phyloP scores from a whole-genome alignment of 2,797 vertebrate genomes.

The Chiloscyllium punctatum region DNA sequence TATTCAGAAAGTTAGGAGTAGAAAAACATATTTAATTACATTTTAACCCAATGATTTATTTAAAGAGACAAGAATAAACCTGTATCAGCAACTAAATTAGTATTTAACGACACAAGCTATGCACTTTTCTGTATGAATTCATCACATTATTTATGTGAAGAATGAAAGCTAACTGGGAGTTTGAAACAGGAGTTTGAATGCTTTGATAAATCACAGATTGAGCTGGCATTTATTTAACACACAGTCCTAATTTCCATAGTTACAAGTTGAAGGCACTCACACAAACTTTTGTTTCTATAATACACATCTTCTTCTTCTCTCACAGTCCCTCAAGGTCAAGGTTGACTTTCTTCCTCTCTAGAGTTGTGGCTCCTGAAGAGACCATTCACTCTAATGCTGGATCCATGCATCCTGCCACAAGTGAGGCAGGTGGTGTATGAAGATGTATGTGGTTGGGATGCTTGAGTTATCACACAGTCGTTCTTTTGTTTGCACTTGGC shows the following conservation, averaged over 20 bases:
- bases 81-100: not conserved
- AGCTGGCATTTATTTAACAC: not conserved
- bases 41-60: conserved; percentile 21
- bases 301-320: no score
- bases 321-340: no score
- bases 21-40: conserved; percentile 1
- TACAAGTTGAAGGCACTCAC: not conserved
- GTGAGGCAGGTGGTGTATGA: no score
- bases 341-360: no score
- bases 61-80: not conserved
- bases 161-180: not conserved
- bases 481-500: no score
- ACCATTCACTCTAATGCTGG: no score
- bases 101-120: not conserved
- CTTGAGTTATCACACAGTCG: no score
- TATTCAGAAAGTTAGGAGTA: conserved; percentile 14
- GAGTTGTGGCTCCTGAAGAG: no score
- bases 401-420: no score
- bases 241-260: not conserved
- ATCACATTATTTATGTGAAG: conserved; percentile 26
- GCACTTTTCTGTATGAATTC: not conserved
- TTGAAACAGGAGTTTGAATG: not conserved
- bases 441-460: no score
- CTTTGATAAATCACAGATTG: not conserved
- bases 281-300: not conserved